phyloP scores from a whole-genome alignment of 2,113 vertebrate genomes.

The Crotalus horridus region DNA sequence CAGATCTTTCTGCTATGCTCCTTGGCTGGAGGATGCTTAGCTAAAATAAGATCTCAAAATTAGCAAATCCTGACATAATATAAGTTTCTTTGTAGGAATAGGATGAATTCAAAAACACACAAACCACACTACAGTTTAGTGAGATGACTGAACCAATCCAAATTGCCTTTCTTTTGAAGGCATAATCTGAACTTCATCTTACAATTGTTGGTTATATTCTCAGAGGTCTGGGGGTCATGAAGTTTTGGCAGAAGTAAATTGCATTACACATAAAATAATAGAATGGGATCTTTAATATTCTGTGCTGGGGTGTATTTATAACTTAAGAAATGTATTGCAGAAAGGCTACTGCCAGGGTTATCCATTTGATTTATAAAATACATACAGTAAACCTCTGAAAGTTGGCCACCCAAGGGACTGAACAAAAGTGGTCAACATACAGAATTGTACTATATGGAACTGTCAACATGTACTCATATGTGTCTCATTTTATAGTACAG shows the following conservation, averaged over 20 bases:
- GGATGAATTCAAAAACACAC: neutral
- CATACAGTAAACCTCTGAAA: no score
- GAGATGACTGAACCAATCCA: neutral
- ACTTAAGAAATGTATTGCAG: neutral
- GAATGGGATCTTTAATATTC: neutral
- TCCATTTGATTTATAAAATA: neutral
- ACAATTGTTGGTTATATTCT: neutral
- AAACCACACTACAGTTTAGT: neutral
- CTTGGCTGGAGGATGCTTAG: neutral
- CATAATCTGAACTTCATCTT: neutral
- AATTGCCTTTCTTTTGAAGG: neutral
- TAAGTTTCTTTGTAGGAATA: neutral
- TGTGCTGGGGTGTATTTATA: neutral
- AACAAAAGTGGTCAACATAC: no score
- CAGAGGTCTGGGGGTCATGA: neutral
- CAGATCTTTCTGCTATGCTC: neutral
- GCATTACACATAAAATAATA: neutral
- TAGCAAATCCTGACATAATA: neutral
- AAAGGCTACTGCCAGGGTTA: neutral
- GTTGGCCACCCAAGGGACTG: no score
- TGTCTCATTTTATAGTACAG: no score
- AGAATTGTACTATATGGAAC: no score
- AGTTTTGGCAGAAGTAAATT: neutral
- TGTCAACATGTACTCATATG: no score
- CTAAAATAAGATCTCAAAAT: neutral